Evolutionary conservation across 2,888 invertebrate genomes (phyloP).

Genomic region (Trachelus tabidus): DNA sequence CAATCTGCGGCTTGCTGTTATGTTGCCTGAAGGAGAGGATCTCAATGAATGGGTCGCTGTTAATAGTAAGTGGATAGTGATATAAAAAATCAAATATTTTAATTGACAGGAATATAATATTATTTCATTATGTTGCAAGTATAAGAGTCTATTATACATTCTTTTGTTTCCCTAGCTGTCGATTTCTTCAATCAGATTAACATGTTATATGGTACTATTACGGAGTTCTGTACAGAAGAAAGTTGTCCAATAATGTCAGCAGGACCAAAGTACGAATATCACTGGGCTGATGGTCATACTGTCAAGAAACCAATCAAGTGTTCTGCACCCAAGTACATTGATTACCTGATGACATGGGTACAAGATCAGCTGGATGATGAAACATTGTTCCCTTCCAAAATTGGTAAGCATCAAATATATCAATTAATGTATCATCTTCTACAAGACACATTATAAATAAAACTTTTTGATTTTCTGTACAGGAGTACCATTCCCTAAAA

Average conservation of each 20-base stretch:
- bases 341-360: slow-evolving; percentile 99
- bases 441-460: background rate
- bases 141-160: background rate
- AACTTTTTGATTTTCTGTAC: slow-evolving; percentile 35
- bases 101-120: background rate
- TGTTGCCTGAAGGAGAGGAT: slow-evolving; percentile 98
- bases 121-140: too few species aligned
- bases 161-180: slow-evolving; percentile 79
- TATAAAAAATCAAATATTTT: background rate
- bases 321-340: slow-evolving; percentile 98
- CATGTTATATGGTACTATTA: slow-evolving; percentile 99
- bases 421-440: too few species aligned
- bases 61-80: slow-evolving; percentile 83
- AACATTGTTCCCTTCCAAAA: slow-evolving; percentile 97
- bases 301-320: slow-evolving; percentile 99
- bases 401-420: slow-evolving; percentile 70
- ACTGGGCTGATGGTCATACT: slow-evolving; percentile 99
- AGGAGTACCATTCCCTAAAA: slow-evolving; percentile 98
- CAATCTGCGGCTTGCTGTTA: slow-evolving; percentile 94
- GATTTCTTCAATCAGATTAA: slow-evolving; percentile 99
- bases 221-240: slow-evolving; percentile 99
- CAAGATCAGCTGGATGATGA: slow-evolving; percentile 99
- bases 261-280: slow-evolving; percentile 99
- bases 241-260: slow-evolving; percentile 99
- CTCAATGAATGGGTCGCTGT: slow-evolving; percentile 99